These are phyloP conservation scores for Steatornis caripensis DNA, from an alignment of 2,113 vertebrate genomes.

Conservation along the genomic window DNA sequence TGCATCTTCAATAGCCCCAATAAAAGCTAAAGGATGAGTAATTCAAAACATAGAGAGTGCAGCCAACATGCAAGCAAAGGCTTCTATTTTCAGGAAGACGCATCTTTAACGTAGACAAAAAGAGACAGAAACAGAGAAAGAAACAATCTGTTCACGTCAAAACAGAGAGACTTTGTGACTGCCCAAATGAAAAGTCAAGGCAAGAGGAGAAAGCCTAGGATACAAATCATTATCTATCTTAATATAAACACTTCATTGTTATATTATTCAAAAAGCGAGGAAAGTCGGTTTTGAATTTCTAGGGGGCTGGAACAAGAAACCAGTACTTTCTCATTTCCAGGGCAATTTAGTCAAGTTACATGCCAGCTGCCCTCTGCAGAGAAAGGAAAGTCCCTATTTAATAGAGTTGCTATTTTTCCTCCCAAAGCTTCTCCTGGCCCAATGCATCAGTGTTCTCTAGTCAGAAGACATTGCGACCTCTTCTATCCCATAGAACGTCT, in stretches of 20 bases:
- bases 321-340: background rate
- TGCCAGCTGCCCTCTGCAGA: background rate
- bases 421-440: background rate
- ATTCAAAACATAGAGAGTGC: background rate
- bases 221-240: background rate
- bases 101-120: background rate
- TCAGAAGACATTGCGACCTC: background rate
- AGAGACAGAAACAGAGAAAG: background rate
- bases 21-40: background rate
- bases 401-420: background rate
- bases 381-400: background rate
- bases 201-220: background rate
- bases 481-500: background rate
- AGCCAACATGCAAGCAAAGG: background rate
- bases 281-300: background rate
- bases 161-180: slow-evolving; percentile 1
- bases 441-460: background rate
- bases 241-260: background rate
- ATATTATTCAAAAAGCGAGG: background rate
- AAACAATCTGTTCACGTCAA: slow-evolving; percentile 7
- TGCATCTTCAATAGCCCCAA: background rate
- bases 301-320: background rate
- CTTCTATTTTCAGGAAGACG: slow-evolving; percentile 26
- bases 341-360: background rate
- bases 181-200: background rate